phyloP scores from a whole-genome alignment of 2,888 invertebrate genomes.

The Dynastes hyllus region DNA sequence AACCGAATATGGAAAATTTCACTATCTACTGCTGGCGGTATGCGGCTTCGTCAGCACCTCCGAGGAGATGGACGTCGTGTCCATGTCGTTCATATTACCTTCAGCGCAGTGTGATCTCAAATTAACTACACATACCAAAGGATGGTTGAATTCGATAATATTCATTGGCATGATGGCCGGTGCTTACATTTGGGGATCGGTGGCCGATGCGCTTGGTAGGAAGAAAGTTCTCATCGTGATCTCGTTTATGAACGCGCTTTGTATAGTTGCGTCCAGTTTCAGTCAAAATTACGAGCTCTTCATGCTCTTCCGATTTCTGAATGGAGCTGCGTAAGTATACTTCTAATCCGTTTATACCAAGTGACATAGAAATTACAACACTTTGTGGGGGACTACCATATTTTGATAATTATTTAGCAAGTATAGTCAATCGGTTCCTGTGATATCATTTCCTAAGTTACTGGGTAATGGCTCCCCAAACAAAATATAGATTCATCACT shows the following conservation, averaged over 20 bases:
- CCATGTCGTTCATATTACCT: conserved; percentile 95
- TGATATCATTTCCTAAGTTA: no score
- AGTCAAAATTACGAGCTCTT: conserved; percentile 91
- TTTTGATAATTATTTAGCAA: no score
- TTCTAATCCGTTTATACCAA: no score
- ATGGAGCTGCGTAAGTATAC: conserved; percentile 93
- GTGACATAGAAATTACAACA: no score
- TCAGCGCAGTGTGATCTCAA: conserved; percentile 94
- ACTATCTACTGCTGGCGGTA: conserved; percentile 90
- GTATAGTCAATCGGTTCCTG: no score
- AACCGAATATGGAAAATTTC: conserved; percentile 92
- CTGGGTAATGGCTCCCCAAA: no score
- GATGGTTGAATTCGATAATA: conserved; percentile 80
- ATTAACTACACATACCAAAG: conserved; percentile 89
- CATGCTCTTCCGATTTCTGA: conserved; percentile 92
- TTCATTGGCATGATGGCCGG: conserved; percentile 92
- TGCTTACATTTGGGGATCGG: conserved; percentile 93
- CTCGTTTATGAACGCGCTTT: conserved; percentile 91
- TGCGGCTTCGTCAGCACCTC: conserved; percentile 96
- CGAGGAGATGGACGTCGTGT: conserved; percentile 97
- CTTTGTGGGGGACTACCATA: no score
- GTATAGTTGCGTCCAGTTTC: conserved; percentile 93
- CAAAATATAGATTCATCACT: no score
- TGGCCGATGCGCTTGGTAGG: conserved; percentile 91
- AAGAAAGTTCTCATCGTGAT: conserved; percentile 92